phyloP scores from a whole-genome alignment of 2,113 vertebrate species.

The Plectropomus leopardus region DNA sequence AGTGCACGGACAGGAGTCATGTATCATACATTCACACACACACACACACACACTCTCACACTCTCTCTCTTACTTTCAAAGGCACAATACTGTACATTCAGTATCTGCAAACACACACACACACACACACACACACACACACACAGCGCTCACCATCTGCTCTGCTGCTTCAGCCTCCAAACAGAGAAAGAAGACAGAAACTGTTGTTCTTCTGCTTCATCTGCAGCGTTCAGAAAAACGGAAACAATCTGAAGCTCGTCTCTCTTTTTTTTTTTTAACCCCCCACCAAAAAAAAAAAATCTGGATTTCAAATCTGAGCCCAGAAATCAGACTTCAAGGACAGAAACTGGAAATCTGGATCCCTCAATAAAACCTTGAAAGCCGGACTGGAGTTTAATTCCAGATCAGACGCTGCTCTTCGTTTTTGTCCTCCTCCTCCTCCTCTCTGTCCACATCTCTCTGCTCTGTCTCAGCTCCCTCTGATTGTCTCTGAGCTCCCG shows the following conservation, averaged over 20 bases:
- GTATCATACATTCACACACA: background rate
- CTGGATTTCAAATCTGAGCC: background rate
- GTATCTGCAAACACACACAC: constrained; percentile 13
- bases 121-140: constrained; percentile 26
- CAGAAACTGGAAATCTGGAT: background rate
- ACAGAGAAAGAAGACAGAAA: constrained; percentile 40
- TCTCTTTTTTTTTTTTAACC: too few relatives aligned
- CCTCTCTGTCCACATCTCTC: constrained; percentile 17
- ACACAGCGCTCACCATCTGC: constrained; percentile 68
- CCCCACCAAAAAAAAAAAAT: background rate
- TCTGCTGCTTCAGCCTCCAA: constrained; percentile 60
- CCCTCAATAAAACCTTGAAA: background rate
- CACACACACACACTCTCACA: background rate
- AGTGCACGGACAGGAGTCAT: background rate
- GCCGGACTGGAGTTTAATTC: constrained; percentile 29
- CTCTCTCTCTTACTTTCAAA: constrained; percentile 2
- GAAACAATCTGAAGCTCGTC: constrained; percentile 1
- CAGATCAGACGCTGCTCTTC: background rate
- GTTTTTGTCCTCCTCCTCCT: constrained; percentile 16
- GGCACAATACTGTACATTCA: constrained; percentile 4
- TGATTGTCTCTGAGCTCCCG: constrained; percentile 20
- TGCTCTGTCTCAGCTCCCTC: constrained; percentile 39
- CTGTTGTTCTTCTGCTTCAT: constrained; percentile 45
- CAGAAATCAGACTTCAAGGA: constrained; percentile 10
- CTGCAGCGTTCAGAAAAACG: constrained; percentile 29